Evolutionary conservation across 2,888 invertebrate genomes (phyloP).

Genomic region (Diogma glabrata): DNA sequence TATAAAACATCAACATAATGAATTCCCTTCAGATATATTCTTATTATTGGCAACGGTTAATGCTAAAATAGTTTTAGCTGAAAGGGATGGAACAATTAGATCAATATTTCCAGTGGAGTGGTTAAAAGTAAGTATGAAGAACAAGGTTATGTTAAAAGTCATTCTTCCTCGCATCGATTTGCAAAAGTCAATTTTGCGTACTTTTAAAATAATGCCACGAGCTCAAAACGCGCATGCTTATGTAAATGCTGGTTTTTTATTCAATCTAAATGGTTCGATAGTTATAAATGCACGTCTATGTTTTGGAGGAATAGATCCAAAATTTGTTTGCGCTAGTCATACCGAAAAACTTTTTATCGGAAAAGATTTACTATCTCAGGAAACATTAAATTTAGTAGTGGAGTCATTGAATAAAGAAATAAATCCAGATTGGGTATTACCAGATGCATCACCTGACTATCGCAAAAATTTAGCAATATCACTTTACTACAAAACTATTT

Average conservation of each 20-base stretch:
- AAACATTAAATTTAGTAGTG: slow-evolving; percentile 29
- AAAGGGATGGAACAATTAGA: slow-evolving; percentile 18
- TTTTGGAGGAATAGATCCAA: slow-evolving; percentile 44
- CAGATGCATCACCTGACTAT: slow-evolving; percentile 48
- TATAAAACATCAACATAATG: slow-evolving; percentile 40
- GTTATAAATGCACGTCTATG: slow-evolving; percentile 38
- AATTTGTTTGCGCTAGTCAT: slow-evolving; percentile 39
- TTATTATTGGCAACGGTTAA: slow-evolving; percentile 34
- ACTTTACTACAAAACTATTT: slow-evolving; percentile 46
- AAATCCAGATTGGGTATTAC: slow-evolving; percentile 42
- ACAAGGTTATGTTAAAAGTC: slow-evolving; percentile 26
- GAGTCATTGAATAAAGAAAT: slow-evolving; percentile 38
- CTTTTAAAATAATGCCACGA: slow-evolving; percentile 58
- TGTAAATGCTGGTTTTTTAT: slow-evolving; percentile 62
- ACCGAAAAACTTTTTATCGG: slow-evolving; percentile 42
- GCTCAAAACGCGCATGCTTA: slow-evolving; percentile 67
- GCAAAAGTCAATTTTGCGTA: slow-evolving; percentile 31
- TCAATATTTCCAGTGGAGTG: slow-evolving; percentile 27
- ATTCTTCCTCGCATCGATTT: slow-evolving; percentile 34
- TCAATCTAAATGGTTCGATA: slow-evolving; percentile 37
- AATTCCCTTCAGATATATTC: slow-evolving; percentile 45
- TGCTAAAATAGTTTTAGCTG: slow-evolving; percentile 29
- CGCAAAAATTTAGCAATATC: slow-evolving; percentile 47
- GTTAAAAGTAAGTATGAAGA: slow-evolving; percentile 24
- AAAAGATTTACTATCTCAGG: slow-evolving; percentile 35